Conservation (phyloP, 2,888 invertebrate species). For the Leptopilina syphax region DNA sequence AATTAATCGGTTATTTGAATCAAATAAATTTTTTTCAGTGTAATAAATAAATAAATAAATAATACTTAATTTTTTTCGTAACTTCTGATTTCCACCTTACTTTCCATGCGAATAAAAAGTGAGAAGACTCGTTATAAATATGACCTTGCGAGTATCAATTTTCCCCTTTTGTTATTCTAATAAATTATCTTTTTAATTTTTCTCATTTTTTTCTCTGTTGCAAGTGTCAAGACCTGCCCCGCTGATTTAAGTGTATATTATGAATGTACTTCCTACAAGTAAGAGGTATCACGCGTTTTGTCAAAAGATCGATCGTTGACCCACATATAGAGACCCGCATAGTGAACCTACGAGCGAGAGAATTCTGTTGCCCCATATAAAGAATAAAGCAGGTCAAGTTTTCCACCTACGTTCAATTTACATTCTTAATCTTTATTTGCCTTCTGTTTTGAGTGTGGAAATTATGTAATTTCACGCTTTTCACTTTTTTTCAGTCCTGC, state of each 20-base stretch:
- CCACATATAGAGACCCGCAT: constrained; percentile 29
- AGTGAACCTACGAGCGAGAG: constrained; percentile 34
- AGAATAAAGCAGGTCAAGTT: constrained; percentile 64
- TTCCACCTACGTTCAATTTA: constrained; percentile 44
- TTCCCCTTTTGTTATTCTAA: constrained; percentile 23
- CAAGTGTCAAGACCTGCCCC: constrained; percentile 8
- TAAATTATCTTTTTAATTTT: neutral
- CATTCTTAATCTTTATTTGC: neutral
- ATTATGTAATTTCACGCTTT: neutral
- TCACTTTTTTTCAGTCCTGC: neutral
- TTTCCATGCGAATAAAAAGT: neutral
- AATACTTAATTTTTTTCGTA: neutral
- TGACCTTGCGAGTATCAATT: constrained; percentile 16
- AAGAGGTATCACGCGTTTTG: constrained; percentile 44
- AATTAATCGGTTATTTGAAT: too few species aligned
- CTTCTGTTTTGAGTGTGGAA: neutral
- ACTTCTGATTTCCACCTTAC: neutral
- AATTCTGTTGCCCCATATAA: constrained; percentile 49
- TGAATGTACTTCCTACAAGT: neutral
- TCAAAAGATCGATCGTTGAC: constrained; percentile 55
- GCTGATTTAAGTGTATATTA: neutral
- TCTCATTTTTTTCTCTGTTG: constrained; percentile 4
- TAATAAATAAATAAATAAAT: neutral
- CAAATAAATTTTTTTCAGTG: too few species aligned
- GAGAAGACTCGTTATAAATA: neutral